A percentile compares a stretch with the other conserved stretches of the same genome.
Evolutionary conservation across 2,888 invertebrate genomes (phyloP).

Genomic region (Gonocerus acuteangulatus): DNA sequence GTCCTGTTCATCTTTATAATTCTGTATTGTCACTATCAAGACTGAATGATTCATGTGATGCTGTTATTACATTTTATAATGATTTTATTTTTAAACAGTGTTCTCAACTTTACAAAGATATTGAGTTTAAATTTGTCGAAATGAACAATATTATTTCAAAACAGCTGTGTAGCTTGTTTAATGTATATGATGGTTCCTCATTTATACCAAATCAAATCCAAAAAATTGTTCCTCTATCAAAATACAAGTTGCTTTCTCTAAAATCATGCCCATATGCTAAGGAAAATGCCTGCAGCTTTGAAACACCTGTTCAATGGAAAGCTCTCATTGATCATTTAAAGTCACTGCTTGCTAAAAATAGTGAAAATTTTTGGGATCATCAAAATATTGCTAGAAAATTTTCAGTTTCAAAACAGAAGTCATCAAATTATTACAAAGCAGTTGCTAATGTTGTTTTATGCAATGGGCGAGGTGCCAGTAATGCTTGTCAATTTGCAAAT

Average conservation of each 20-base stretch:
- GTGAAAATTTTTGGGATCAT: slow-evolving; percentile 21
- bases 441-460: slow-evolving; percentile 45
- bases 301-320: slow-evolving; percentile 44
- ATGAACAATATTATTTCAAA: slow-evolving; percentile 47
- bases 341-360: slow-evolving; percentile 7
- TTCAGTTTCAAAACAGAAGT: slow-evolving; percentile 4
- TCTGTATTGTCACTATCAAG: slow-evolving; percentile 47
- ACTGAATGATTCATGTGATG: slow-evolving; percentile 45
- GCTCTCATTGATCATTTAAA: slow-evolving; percentile 36
- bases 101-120: slow-evolving; percentile 41
- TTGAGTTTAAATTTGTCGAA: slow-evolving; percentile 43
- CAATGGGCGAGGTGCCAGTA: slow-evolving; percentile 41
- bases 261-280: slow-evolving; percentile 44
- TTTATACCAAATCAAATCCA: slow-evolving; percentile 40
- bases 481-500: slow-evolving; percentile 34
- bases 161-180: slow-evolving; percentile 46
- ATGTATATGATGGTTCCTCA: slow-evolving; percentile 41
- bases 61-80: slow-evolving; percentile 47
- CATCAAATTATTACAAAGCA: slow-evolving; percentile 35
- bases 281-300: slow-evolving; percentile 41
- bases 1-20: slow-evolving; percentile 50
- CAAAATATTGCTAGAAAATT: neutral
- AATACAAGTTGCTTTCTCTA: slow-evolving; percentile 47
- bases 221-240: slow-evolving; percentile 46
- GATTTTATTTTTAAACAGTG: slow-evolving; percentile 46